phyloP scores from a whole-genome alignment of 2,797 vertebrate species.

The Valencia hispanica region DNA sequence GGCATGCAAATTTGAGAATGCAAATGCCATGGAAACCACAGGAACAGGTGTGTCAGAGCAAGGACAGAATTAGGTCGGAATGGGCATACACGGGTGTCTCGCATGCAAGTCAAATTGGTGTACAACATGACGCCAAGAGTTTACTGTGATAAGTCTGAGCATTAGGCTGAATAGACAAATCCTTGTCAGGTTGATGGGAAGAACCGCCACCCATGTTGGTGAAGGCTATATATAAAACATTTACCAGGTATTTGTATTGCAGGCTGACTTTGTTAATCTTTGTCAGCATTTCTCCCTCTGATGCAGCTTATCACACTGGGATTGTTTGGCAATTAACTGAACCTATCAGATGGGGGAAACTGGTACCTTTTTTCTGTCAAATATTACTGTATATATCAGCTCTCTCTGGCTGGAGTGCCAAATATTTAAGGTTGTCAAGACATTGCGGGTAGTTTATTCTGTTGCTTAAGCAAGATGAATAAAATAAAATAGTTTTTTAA shows the following conservation, averaged over 20 bases:
- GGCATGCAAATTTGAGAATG: constrained; percentile 79
- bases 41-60: constrained; percentile 79
- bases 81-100: constrained; percentile 54
- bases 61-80: constrained; percentile 80
- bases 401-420: constrained; percentile 4
- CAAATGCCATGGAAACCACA: constrained; percentile 69
- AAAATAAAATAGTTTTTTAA: constrained; percentile 24
- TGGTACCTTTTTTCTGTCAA: constrained; percentile 27
- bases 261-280: constrained; percentile 47
- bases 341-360: constrained; percentile 42
- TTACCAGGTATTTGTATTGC: constrained; percentile 14
- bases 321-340: constrained; percentile 20
- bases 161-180: constrained; percentile 38
- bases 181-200: constrained; percentile 23
- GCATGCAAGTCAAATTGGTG: constrained; percentile 77
- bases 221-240: constrained; percentile 6
- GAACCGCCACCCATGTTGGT: constrained; percentile 38
- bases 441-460: constrained; percentile 5
- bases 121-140: constrained; percentile 65
- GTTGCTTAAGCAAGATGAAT: constrained; percentile 9
- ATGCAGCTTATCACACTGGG: constrained; percentile 30
- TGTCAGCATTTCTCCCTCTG: constrained; percentile 45
- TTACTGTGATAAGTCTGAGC: constrained; percentile 33
- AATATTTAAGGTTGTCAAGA: constrained; percentile 8
- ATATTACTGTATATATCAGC: constrained; percentile 15